Evolutionary conservation across 2,113 vertebrate genomes (phyloP).

Genomic region (Amazona vittata): DNA sequence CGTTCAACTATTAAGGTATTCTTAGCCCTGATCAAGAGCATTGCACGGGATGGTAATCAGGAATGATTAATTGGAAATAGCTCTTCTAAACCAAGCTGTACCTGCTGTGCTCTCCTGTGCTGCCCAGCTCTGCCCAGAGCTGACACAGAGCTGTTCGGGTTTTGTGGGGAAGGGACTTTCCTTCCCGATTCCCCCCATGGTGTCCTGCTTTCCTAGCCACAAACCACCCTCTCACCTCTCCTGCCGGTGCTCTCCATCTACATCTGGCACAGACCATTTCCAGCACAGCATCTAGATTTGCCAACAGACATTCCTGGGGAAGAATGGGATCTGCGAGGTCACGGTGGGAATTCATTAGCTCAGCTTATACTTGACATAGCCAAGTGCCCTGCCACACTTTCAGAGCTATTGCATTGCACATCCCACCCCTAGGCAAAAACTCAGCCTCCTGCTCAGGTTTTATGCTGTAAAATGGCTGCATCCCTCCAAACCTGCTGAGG

Average conservation of each 20-base stretch:
- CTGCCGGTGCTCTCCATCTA: not conserved
- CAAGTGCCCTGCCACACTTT: not conserved
- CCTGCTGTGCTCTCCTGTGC: not conserved
- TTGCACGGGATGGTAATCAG: not conserved
- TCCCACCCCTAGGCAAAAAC: not conserved
- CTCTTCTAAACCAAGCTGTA: not conserved
- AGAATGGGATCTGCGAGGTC: not conserved
- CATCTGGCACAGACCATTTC: not conserved
- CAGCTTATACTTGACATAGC: fast-evolving
- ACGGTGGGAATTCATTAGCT: not conserved
- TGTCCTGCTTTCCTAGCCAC: not conserved
- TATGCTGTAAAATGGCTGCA: not conserved
- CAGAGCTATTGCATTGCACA: not conserved
- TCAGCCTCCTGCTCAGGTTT: not conserved
- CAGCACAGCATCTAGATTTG: not conserved
- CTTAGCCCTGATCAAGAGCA: not conserved
- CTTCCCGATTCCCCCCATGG: fast-evolving
- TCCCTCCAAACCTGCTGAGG: not conserved
- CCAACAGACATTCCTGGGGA: not conserved
- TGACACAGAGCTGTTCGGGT: fast-evolving
- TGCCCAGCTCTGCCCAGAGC: not conserved
- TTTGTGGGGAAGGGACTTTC: not conserved
- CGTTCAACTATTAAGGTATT: not conserved
- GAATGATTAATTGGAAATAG: slow-evolving; percentile 17
- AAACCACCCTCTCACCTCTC: not conserved